Evolutionary conservation across 2,888 invertebrate species (phyloP).

Genomic region (Seira ritae): DNA sequence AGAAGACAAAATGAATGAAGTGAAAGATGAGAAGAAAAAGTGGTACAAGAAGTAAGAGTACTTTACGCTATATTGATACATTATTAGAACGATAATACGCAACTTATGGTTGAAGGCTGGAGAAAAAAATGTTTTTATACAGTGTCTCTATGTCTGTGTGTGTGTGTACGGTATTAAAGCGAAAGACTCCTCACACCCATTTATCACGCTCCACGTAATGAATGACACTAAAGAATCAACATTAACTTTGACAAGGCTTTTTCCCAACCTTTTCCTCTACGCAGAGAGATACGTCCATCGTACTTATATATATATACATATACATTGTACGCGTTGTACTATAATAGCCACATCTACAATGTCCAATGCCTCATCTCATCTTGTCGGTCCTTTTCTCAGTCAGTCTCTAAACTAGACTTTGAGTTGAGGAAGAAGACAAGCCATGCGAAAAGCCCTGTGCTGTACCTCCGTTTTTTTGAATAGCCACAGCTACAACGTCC

Average conservation of each 20-base stretch:
- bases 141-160: too few species aligned
- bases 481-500: slow-evolving; percentile 23
- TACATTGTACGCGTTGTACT: too few species aligned
- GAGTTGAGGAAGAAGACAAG: slow-evolving; percentile 33
- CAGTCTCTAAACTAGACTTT: slow-evolving; percentile 23
- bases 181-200: slow-evolving; percentile 65
- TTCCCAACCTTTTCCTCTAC: slow-evolving; percentile 43
- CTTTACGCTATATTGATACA: neutral
- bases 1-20: slow-evolving; percentile 23
- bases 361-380: slow-evolving; percentile 21
- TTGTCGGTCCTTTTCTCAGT: neutral
- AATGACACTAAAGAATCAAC: slow-evolving; percentile 72
- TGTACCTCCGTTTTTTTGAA: slow-evolving; percentile 19
- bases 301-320: too few species aligned
- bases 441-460: slow-evolving; percentile 48
- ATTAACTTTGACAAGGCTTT: slow-evolving; percentile 65
- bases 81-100: neutral
- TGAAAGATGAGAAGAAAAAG: slow-evolving; percentile 19
- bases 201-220: slow-evolving; percentile 72
- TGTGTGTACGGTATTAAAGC: slow-evolving; percentile 44
- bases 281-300: too few species aligned
- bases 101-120: slow-evolving; percentile 28
- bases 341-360: slow-evolving; percentile 18
- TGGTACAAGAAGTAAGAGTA: neutral
- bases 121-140: neutral